These are phyloP conservation scores for Trichogramma pretiosum DNA, from an alignment of 1,140 invertebrate species.

Conservation along the genomic window DNA sequence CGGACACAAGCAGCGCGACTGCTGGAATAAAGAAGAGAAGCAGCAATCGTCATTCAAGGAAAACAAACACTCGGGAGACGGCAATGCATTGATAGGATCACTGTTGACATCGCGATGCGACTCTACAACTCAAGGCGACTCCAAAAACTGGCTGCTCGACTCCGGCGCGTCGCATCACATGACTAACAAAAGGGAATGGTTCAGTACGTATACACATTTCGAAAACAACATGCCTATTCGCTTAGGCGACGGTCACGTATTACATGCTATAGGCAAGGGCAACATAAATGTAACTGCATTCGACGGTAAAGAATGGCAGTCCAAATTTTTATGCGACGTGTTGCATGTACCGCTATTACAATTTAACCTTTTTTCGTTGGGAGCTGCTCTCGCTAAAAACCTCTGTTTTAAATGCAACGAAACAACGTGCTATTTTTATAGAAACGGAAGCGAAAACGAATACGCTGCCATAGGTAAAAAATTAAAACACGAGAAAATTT, in stretches of 20 bases:
- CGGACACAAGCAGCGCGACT: conserved; percentile 8
- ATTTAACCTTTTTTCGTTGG: conserved; percentile 37
- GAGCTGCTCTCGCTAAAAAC: conserved; percentile 24
- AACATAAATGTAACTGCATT: conserved; percentile 19
- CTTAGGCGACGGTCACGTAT: conserved; percentile 22
- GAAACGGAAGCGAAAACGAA: no score
- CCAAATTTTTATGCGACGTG: conserved; percentile 29
- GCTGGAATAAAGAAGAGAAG: not conserved
- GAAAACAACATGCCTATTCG: conserved; percentile 5
- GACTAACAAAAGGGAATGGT: conserved; percentile 21
- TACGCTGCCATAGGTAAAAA: no score
- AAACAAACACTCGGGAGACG: not conserved
- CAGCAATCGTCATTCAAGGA: not conserved
- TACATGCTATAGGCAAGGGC: conserved; percentile 20
- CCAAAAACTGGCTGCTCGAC: conserved; percentile 20
- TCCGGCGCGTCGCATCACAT: conserved; percentile 27
- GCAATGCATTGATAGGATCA: conserved; percentile 5
- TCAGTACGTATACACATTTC: conserved; percentile 12
- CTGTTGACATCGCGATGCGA: not conserved
- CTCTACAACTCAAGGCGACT: conserved; percentile 1
- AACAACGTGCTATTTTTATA: no score
- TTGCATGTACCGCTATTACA: conserved; percentile 34
- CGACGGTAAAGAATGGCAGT: conserved; percentile 18
- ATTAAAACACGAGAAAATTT: no score
- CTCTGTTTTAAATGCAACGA: conserved; percentile 20